A percentile compares a stretch with the other conserved stretches of the same genome.
phyloP scores from a whole-genome alignment of 2,888 invertebrate genomes.

The Drosophila neoperkinsi region DNA sequence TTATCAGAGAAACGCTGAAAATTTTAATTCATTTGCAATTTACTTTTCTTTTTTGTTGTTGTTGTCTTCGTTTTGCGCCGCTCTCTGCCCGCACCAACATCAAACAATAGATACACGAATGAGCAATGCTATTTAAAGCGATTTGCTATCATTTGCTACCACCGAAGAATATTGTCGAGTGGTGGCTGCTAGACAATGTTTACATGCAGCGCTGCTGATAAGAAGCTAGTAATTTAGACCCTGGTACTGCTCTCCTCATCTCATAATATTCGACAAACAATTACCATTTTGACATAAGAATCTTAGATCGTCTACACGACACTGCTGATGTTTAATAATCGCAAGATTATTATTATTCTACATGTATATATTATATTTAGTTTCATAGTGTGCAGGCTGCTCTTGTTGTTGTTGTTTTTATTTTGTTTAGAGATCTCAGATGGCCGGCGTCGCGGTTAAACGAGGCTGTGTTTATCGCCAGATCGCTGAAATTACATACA shows the following conservation, averaged over 20 bases:
- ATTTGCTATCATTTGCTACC: constrained; percentile 59
- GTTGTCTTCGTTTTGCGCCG: neutral
- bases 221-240: constrained; percentile 19
- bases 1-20: constrained; percentile 35
- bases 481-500: constrained; percentile 33
- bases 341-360: neutral
- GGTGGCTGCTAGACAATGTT: constrained; percentile 44
- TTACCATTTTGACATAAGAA: constrained; percentile 7
- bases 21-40: constrained; percentile 61
- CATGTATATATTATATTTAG: constrained; percentile 1
- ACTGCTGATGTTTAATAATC: constrained; percentile 11
- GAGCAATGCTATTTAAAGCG: constrained; percentile 68
- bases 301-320: neutral
- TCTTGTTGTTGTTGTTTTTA: constrained; percentile 2
- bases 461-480: constrained; percentile 32
- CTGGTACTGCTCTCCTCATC: neutral
- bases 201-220: constrained; percentile 60
- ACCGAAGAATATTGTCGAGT: constrained; percentile 25
- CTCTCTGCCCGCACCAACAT: constrained; percentile 5
- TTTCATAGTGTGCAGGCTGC: constrained; percentile 13
- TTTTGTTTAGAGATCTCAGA: constrained; percentile 38
- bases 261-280: constrained; percentile 22
- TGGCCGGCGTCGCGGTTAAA: constrained; percentile 24
- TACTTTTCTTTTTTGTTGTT: neutral
- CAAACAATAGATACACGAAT: constrained; percentile 32